Conservation (phyloP, 2,888 invertebrate genomes). For the Gasteruption jaculator region DNA sequence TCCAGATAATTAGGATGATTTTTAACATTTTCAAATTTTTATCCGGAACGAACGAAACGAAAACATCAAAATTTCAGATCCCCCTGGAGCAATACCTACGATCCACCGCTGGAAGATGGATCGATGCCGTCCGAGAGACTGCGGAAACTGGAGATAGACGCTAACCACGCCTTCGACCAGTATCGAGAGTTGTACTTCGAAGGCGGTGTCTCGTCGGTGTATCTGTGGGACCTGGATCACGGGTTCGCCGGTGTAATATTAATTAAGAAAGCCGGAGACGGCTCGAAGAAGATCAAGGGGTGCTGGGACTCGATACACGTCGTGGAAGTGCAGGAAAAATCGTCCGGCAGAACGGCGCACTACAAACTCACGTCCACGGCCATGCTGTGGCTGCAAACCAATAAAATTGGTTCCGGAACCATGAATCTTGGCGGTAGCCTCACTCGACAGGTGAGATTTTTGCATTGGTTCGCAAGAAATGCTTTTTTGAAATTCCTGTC, state of each 20-base stretch:
- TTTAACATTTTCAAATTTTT: slow-evolving; percentile 8
- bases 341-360: slow-evolving; percentile 88
- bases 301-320: slow-evolving; percentile 99
- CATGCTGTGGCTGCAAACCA: slow-evolving; percentile 99
- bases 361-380: slow-evolving; percentile 99
- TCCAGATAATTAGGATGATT: not conserved
- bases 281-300: slow-evolving; percentile 96
- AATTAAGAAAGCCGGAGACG: slow-evolving; percentile 98
- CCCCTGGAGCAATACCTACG: slow-evolving; percentile 98
- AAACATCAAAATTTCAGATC: slow-evolving; percentile 60
- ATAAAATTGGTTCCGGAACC: slow-evolving; percentile 92
- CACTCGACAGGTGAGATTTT: slow-evolving; percentile 77
- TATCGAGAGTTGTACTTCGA: slow-evolving; percentile 99
- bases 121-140: slow-evolving; percentile 96
- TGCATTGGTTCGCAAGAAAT: not conserved
- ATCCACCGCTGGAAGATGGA: slow-evolving; percentile 96
- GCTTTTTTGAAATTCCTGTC: not conserved
- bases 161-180: slow-evolving; percentile 97
- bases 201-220: slow-evolving; percentile 98
- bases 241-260: slow-evolving; percentile 98
- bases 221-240: slow-evolving; percentile 98
- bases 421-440: slow-evolving; percentile 99
- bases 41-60: too few relatives aligned
- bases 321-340: slow-evolving; percentile 96
- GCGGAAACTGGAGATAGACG: slow-evolving; percentile 93